Percentiles rank a stretch among this genome's conserved stretches.
These are phyloP conservation scores for Amphipyra berbera DNA, from an alignment of 2,888 invertebrate genomes.

Conservation along the genomic window DNA sequence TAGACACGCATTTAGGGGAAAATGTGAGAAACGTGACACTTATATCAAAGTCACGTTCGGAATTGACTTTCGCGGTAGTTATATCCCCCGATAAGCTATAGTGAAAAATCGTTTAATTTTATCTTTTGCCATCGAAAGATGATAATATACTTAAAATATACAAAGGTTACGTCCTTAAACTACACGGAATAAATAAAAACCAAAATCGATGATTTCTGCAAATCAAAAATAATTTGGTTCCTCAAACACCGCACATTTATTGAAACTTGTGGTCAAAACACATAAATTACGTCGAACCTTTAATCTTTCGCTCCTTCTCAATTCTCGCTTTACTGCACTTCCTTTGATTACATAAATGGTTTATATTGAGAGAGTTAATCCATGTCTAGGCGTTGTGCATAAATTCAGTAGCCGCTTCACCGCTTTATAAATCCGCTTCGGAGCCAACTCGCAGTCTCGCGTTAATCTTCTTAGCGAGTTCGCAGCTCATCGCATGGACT, in stretches of 20 bases:
- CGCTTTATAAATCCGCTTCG: constrained; percentile 62
- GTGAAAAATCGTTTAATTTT: not conserved
- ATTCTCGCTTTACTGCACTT: constrained; percentile 36
- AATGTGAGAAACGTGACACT: constrained; percentile 53
- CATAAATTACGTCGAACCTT: not conserved
- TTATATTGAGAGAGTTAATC: constrained; percentile 32
- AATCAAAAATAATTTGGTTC: no score
- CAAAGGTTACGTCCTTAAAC: not conserved
- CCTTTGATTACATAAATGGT: constrained; percentile 31
- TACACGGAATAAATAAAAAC: constrained; percentile 3
- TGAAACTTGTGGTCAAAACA: no score
- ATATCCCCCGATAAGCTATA: not conserved
- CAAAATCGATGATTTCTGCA: no score
- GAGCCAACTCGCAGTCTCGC: constrained; percentile 51
- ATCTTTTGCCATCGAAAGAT: not conserved
- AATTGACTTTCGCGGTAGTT: constrained; percentile 31
- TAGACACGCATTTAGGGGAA: constrained; percentile 49
- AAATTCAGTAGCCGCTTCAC: constrained; percentile 61
- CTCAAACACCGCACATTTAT: no score
- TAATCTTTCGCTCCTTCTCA: constrained; percentile 26
- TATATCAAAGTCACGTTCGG: constrained; percentile 51
- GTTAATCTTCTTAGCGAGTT: constrained; percentile 68
- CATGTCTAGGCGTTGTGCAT: constrained; percentile 40
- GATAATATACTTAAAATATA: constrained; percentile 6
- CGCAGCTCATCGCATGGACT: constrained; percentile 50